Evolutionary conservation across 2,113 vertebrate species (phyloP), one percentile per base, ranked within the genome.

Genomic region (Oryzias javanicus): DNA sequence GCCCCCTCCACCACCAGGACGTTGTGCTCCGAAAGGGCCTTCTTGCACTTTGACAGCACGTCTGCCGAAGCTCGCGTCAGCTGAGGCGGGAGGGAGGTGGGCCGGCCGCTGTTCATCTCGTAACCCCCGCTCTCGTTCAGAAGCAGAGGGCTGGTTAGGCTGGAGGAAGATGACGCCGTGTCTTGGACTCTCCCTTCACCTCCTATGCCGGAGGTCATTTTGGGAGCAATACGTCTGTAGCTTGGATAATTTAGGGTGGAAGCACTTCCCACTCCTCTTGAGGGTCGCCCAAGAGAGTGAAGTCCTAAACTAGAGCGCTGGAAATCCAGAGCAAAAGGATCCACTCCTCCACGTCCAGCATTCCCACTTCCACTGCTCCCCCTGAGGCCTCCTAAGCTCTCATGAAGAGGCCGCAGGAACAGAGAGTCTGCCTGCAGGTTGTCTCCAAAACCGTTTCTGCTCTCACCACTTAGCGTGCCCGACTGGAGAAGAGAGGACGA

Each of bases 1-100:
- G 95, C 96, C 0, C 97, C 97, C 77, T 98, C 97, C 1, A 99
- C 96, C 45, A 98, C 96, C 87, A 98, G 78, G 57, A 98, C 97
- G 0, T 99, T 99, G 78, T 98, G 97, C 91, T 99, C 97, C 0
- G 96, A 98, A 69, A 99, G 93, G 1, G 97, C 97, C 81, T 99
- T 98, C 90, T 98, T 98, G 75, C 96, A 98, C 72, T 98, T 98
- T 1, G 95, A 98, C 46, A 99, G 92, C 14, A 99, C 97, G 0
- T 99, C 96, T 0, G 97, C 97, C 0, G 97, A 99, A 0, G 96
- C 96, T n/a, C 96, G 78, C 0, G 97, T 98, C 72, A 98, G 81
- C 82, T 96, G 96, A 0, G 94, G 96, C 0, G 91, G 94, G 41
- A 76, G 78, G 56, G 80, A 86, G 44, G 70, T 77, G 60, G 81